Evolutionary conservation across 2,888 invertebrate genomes (phyloP).

Genomic region (Pyrrhia umbra): DNA sequence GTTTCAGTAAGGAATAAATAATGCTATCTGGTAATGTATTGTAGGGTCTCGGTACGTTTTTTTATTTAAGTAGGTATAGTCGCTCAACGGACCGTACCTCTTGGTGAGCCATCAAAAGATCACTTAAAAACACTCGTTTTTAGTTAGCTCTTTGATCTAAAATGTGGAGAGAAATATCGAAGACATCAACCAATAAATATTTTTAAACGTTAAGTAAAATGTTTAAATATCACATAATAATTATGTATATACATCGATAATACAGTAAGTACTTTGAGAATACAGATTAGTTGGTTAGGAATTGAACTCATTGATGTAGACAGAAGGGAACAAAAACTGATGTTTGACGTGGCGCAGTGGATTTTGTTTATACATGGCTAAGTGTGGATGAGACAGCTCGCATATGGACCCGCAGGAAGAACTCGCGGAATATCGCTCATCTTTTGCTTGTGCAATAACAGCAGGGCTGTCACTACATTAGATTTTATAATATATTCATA

Average conservation of each 20-base stretch:
- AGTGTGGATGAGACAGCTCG: slow-evolving; percentile 75
- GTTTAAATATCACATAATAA: slow-evolving; percentile 9
- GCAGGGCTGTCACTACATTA: slow-evolving; percentile 75
- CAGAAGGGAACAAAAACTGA: slow-evolving; percentile 71
- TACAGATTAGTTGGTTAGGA: slow-evolving; percentile 17
- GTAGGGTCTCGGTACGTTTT: slow-evolving; percentile 16
- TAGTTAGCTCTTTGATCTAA: slow-evolving; percentile 36
- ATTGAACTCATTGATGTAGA: slow-evolving; percentile 38
- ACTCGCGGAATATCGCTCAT: slow-evolving; percentile 80
- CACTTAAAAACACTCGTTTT: slow-evolving; percentile 47
- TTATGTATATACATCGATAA: slow-evolving; percentile 17
- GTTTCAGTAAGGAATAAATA: slow-evolving; percentile 1
- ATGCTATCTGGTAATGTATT: slow-evolving; percentile 14
- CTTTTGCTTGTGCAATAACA: slow-evolving; percentile 87
- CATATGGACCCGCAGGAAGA: slow-evolving; percentile 85
- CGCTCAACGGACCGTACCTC: slow-evolving; percentile 22
- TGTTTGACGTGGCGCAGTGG: slow-evolving; percentile 62
- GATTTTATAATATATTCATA: neutral
- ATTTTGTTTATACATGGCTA: slow-evolving; percentile 83
- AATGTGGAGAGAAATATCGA: slow-evolving; percentile 26
- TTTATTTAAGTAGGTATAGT: slow-evolving; percentile 30
- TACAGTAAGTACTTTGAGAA: slow-evolving; percentile 1
- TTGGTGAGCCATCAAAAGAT: slow-evolving; percentile 48
- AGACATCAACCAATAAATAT: slow-evolving; percentile 62
- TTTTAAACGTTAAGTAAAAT: slow-evolving; percentile 51